Evolutionary conservation across 2,888 invertebrate genomes (phyloP).

Genomic region (Ommatoiulus sabulosus): DNA sequence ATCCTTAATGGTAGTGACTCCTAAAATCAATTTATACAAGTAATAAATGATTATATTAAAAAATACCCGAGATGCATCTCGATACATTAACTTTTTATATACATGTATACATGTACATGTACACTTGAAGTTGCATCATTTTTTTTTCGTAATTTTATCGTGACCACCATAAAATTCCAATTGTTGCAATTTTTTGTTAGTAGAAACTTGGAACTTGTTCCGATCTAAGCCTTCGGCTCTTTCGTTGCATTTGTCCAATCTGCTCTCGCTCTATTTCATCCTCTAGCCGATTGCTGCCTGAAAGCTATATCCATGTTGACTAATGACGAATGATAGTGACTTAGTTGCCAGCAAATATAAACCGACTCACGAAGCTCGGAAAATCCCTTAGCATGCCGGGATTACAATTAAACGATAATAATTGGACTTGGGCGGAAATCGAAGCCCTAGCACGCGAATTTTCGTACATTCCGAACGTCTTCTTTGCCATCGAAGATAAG

Average conservation of each 20-base stretch:
- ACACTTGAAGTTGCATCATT: too few species aligned
- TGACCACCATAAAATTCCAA: too few species aligned
- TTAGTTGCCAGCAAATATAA: background rate
- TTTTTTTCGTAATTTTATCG: too few species aligned
- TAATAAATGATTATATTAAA: too few species aligned
- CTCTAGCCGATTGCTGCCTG: background rate
- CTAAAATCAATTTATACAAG: too few species aligned
- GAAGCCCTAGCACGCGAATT: background rate
- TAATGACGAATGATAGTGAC: slow-evolving; percentile 28
- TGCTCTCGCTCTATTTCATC: background rate
- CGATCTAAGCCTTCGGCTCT: background rate
- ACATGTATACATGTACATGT: too few species aligned
- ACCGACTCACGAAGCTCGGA: background rate
- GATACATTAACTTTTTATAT: too few species aligned
- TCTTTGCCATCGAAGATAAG: background rate
- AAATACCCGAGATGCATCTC: too few species aligned
- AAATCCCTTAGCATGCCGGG: slow-evolving; percentile 14
- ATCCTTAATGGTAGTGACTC: too few species aligned
- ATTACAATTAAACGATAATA: slow-evolving; percentile 22
- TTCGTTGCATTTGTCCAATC: background rate
- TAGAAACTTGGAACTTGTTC: background rate
- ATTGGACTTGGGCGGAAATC: background rate
- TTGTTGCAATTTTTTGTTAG: background rate
- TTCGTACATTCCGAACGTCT: background rate
- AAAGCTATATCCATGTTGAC: background rate